A percentile compares a stretch with the other conserved stretches of the same genome.
phyloP scores from a whole-genome alignment of 2,113 vertebrate genomes.

The Sphyrna mokarran region DNA sequence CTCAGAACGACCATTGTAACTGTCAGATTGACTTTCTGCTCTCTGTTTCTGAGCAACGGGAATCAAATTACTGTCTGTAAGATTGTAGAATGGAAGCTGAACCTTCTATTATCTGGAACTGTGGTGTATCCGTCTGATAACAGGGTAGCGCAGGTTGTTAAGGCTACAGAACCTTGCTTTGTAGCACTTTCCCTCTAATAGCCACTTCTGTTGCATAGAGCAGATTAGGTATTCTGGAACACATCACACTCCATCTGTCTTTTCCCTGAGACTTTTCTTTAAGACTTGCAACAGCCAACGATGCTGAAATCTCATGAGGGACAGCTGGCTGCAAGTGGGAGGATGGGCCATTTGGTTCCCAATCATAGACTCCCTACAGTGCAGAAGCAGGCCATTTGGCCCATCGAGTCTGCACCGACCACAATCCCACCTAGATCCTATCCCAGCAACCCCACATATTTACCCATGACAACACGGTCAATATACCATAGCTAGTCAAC shows the following conservation, averaged over 20 bases:
- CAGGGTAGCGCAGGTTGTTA: not conserved
- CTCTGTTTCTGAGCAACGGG: not conserved
- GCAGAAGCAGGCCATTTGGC: too few species aligned
- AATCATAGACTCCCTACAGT: not conserved
- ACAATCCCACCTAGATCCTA: too few species aligned
- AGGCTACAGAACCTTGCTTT: not conserved
- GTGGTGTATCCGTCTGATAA: not conserved
- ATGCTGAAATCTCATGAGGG: not conserved
- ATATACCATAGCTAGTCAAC: too few species aligned
- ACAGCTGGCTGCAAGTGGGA: not conserved
- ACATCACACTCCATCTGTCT: not conserved
- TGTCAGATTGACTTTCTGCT: not conserved
- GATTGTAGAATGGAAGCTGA: not conserved
- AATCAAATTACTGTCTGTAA: not conserved
- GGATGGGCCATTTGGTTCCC: not conserved
- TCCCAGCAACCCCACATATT: too few species aligned
- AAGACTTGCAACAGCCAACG: not conserved
- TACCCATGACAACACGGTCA: too few species aligned
- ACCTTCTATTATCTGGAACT: not conserved
- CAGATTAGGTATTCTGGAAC: not conserved
- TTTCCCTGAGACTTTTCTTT: not conserved
- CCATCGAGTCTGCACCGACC: too few species aligned
- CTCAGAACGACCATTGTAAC: not conserved
- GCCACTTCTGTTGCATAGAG: not conserved
- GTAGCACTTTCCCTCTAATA: not conserved